phyloP scores from a whole-genome alignment of 2,797 vertebrate species.

The Acridotheres tristis region DNA sequence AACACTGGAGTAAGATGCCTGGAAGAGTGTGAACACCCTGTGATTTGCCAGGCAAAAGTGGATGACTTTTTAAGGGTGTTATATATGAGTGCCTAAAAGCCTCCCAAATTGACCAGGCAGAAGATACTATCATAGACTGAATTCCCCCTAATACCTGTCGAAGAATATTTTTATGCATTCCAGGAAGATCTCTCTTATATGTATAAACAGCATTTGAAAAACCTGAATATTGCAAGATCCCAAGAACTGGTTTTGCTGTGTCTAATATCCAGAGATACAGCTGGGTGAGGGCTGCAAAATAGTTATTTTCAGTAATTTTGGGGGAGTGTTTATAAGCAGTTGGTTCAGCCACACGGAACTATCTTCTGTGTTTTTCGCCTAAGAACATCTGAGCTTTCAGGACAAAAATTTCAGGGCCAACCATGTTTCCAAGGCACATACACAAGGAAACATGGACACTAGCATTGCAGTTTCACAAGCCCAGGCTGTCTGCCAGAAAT shows the following conservation, averaged over 20 bases:
- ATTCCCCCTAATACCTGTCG: not conserved
- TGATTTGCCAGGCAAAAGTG: not conserved
- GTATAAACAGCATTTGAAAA: not conserved
- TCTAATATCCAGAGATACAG: not conserved
- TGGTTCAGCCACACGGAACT: not conserved
- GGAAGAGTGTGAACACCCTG: not conserved
- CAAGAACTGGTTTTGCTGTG: not conserved
- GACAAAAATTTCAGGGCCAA: not conserved
- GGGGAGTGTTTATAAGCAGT: not conserved
- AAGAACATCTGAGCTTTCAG: slow-evolving; percentile 8
- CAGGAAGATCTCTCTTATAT: not conserved
- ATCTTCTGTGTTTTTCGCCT: not conserved
- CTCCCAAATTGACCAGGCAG: not conserved
- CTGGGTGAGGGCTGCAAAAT: not conserved
- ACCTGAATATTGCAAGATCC: not conserved
- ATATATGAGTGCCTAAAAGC: not conserved
- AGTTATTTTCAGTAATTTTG: not conserved
- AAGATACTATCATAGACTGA: not conserved
- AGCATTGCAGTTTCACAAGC: not conserved
- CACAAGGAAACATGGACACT: not conserved
- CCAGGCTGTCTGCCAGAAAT: slow-evolving; percentile 31
- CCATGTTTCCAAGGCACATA: not conserved
- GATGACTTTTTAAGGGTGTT: not conserved
- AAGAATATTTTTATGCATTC: not conserved
- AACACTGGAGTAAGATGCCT: not conserved